Base-by-base conservation (phyloP, 2,888 invertebrate species). In the Polydrusus tereticollis region DNA sequence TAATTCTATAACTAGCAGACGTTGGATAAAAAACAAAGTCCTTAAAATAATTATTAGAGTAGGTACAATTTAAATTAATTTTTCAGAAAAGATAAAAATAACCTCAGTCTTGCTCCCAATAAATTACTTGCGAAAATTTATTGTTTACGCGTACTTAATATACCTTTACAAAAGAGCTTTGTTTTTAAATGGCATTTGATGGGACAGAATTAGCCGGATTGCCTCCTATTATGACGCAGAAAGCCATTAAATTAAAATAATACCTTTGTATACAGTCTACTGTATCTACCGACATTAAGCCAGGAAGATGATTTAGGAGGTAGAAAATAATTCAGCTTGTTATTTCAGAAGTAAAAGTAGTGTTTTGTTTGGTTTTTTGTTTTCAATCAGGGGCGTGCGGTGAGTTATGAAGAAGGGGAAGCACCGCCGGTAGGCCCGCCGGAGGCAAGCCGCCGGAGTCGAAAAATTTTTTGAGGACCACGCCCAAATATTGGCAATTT, bases 231-330 rank as follows among this genome's bases (percentile, higher is more conserved):
- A 68, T 68, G 60, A 68, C 50, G 60, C 68, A 68, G 68, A 68
- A 68, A 59, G 68, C 36, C 68, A 60, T 68, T 68, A 68, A 68
- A 68, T 59, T 52, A 68, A 68, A 68, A 59, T 68, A 68, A 50
- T 68, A 47, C 41, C 60, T 59, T 43, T 52, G 68, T 47, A 29
- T 60, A 45, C 29, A 60, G 41, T 64, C 52, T 55, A 52, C 64
- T 38, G n/a, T n/a, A n/a, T n/a, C n/a, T n/a, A n/a, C n/a, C 26
- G 33, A 14, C 20, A 52, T 38, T 21, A 64, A 64, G 14, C 38
- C 38, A 64, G 55, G 16, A 38, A 64, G 38, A 55, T 64, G 26
- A 64, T 64, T 64, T 55, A 64, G 52, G 10, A 18, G 36, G 50
- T n/a, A n/a, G n/a, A n/a, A n/a, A 12, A 29, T 23, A 8, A 21